Conservation (phyloP, 2,113 vertebrate genomes). For the Stigmatopora nigra region DNA sequence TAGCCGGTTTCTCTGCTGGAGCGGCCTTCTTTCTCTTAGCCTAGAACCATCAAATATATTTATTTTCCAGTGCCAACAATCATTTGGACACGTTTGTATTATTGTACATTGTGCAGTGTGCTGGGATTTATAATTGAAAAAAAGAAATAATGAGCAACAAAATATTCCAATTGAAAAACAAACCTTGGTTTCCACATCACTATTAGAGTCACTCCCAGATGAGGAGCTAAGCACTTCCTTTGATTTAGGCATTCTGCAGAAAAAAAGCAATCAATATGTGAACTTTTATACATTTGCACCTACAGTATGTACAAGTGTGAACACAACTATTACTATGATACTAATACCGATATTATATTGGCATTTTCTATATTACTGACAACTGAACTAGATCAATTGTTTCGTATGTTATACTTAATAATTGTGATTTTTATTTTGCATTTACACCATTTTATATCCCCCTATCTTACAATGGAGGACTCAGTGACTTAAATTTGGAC, state of each 20-base stretch:
- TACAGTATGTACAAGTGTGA: too few species aligned
- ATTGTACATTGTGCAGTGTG: neutral
- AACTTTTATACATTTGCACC: neutral
- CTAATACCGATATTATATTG: too few species aligned
- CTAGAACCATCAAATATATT: conserved; percentile 45
- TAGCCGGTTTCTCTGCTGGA: conserved; percentile 79
- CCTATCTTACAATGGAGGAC: too few species aligned
- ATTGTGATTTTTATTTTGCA: too few species aligned
- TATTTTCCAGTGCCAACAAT: neutral
- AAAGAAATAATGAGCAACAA: neutral
- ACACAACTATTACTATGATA: too few species aligned
- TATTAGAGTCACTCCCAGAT: conserved; percentile 91
- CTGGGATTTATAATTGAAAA: neutral
- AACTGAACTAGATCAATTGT: too few species aligned
- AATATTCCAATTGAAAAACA: conserved; percentile 28
- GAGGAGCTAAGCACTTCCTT: conserved; percentile 94
- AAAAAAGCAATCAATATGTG: neutral
- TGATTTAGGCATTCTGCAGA: conserved; percentile 90
- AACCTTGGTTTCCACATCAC: conserved; percentile 94
- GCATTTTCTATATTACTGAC: too few species aligned
- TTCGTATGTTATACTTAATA: too few species aligned
- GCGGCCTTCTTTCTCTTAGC: conserved; percentile 86
- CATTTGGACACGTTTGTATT: neutral
- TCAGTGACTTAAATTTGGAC: too few species aligned
- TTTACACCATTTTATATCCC: too few species aligned